phyloP scores from a whole-genome alignment of 37 sponge, comb jelly and placozoan species.

The Theonella swinhoei region DNA sequence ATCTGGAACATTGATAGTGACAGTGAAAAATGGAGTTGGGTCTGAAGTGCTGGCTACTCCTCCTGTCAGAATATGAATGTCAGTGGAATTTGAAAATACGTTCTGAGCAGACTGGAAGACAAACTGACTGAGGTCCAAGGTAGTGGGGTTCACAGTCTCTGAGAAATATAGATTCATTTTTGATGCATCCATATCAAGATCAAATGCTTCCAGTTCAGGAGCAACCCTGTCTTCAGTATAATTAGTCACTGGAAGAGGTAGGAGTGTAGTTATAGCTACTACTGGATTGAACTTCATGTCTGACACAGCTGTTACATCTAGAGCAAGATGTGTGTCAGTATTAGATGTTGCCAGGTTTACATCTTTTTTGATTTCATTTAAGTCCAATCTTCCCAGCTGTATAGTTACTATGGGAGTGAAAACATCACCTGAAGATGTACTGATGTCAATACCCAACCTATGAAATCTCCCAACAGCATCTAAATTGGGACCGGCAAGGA shows the following conservation, averaged over 20 bases:
- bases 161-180: slow-evolving; percentile 68
- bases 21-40: slow-evolving; percentile 23
- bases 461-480: slow-evolving; percentile 9
- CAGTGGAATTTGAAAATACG: background rate
- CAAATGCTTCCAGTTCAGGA: slow-evolving; percentile 61
- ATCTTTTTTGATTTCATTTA: slow-evolving; percentile 78
- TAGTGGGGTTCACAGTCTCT: slow-evolving; percentile 75
- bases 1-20: slow-evolving; percentile 53
- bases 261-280: slow-evolving; percentile 12
- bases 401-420: slow-evolving; percentile 65
- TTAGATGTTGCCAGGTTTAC: slow-evolving; percentile 58
- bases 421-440: slow-evolving; percentile 43
- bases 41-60: slow-evolving; percentile 11
- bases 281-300: slow-evolving; percentile 80
- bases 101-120: slow-evolving; percentile 46
- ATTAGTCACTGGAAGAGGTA: slow-evolving; percentile 56
- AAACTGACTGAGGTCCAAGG: slow-evolving; percentile 70
- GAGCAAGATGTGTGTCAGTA: slow-evolving; percentile 68
- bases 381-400: slow-evolving; percentile 58
- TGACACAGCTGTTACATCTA: slow-evolving; percentile 31
- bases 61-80: slow-evolving; percentile 41
- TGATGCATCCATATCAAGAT: slow-evolving; percentile 75
- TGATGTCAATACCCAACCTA: slow-evolving; percentile 25
- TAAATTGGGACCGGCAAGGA: slow-evolving; percentile 53
- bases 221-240: slow-evolving; percentile 50